Evolutionary conservation across 2,888 invertebrate genomes (phyloP), one percentile per base, ranked within the genome.

Genomic region (Pteria penguin): DNA sequence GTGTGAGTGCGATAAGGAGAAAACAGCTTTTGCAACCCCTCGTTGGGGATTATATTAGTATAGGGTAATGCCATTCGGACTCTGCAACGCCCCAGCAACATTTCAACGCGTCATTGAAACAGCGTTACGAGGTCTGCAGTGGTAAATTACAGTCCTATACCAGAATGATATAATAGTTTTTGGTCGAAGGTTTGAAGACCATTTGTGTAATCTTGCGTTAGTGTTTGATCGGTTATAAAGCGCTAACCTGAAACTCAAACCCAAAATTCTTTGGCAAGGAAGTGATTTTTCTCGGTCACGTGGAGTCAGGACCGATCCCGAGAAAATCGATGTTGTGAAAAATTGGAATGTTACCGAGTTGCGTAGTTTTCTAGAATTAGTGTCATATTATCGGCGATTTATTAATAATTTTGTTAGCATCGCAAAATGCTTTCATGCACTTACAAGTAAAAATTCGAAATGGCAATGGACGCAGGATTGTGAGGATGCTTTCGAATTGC

Each of bases 131-230:
- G 71, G 78, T 14, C 22, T 80, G 29, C 77, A 80, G 18, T 82
- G 79, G 78, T 75, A 84, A 58, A 78, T 70, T 8, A 60, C 71
- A 2, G 68, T 85, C 5, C 67, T 82, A 3, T 84, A 85, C 58
- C 31, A 84, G 11, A 82, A 84, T 67, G 82, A 83, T 54, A 75
- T 83, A 0, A 58, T 83, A 5, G 76, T 79, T 11, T 79, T 72
- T 33, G 72, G 73, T 22, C 31, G 66, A 8, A 66, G 68, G 8
- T 76, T 83, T 65, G 69, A 79, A 1, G 63, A 72, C 26, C 84
- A 82, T 57, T 31, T 82, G 5, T 11, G 52, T 36, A 70, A 83
- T 36, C 33, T 83, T 0, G 31, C 33, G 11, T 24, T 24, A 36
- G 74, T 84, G 4, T 74, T 83, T 27, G 54, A 75, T 18, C 60